These are phyloP conservation scores for Temnothorax curvispinosus DNA, from an alignment of 1,140 invertebrate species.

Conservation along the genomic window DNA sequence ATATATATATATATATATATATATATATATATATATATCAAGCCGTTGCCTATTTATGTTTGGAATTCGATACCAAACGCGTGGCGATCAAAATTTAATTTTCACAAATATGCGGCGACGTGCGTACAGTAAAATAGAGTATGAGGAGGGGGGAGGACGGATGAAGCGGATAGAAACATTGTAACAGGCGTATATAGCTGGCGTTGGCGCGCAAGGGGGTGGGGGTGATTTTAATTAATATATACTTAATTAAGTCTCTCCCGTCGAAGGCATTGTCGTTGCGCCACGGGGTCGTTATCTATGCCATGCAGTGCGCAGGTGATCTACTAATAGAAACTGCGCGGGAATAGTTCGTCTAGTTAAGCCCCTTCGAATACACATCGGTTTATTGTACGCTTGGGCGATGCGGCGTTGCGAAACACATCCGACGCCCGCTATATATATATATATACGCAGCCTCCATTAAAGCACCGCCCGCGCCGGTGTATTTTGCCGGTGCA, in stretches of 20 bases:
- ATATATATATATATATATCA: background rate
- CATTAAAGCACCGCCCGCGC: conserved; percentile 62
- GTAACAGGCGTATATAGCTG: conserved; percentile 1
- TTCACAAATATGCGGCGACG: conserved; percentile 44
- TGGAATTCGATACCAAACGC: conserved; percentile 14
- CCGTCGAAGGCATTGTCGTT: conserved; percentile 77
- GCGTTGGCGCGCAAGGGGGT: background rate
- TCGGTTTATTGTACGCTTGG: conserved; percentile 72
- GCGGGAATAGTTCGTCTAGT: conserved; percentile 77
- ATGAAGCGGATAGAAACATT: conserved; percentile 51
- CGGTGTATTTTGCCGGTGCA: conserved; percentile 54
- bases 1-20: background rate
- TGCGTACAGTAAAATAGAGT: background rate
- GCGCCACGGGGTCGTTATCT: conserved; percentile 75
- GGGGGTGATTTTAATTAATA: conserved; percentile 81
- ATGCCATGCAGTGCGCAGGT: conserved; percentile 75
- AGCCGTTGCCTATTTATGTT: background rate
- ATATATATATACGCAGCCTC: conserved; percentile 44
- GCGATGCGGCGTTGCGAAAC: conserved; percentile 64
- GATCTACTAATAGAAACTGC: conserved; percentile 82
- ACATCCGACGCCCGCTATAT: conserved; percentile 48
- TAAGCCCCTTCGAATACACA: conserved; percentile 75
- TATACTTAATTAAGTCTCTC: conserved; percentile 81
- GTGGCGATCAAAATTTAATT: conserved; percentile 46
- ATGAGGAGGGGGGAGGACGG: background rate